Evolutionary conservation across 2,797 vertebrate genomes (phyloP), one percentile per base, ranked within the genome.

Genomic region (Centroberyx gerrardi): DNA sequence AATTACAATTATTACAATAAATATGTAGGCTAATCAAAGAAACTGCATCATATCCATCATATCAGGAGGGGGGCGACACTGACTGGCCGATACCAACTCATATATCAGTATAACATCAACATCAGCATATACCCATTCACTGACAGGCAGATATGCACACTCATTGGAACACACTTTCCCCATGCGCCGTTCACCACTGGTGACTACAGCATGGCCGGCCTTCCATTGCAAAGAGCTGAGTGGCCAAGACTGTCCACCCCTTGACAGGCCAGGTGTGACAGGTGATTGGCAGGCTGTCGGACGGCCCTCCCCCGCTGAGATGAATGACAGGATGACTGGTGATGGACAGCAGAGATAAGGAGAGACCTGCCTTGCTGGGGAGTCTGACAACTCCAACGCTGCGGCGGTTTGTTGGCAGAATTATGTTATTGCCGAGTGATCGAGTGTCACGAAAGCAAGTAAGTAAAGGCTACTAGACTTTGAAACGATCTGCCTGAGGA

Each of bases 221-320:
- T 15, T 7, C 46, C 58, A 22, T 18, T 44, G 7, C 5, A 58
- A 48, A 18, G 42, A 56, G 70, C 61, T 49, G 61, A 55, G 51
- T 58, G 40, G 13, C 18, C 62, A 51, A 27, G 10, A 27, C 40
- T 64, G 52, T 42, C 48, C 38, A 8, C 7, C 22, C 14, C 5
- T 31, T 27, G 59, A 54, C 61, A 38, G 44, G 12, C 31, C 42
- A 51, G 66, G 66, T 68, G 33, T 31, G 61, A 73, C 62, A 65
- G 62, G 22, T 49, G 62, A 65, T 12, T 36, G 61, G 36, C 54
- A 14, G 3, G 42, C 31, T 49, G 38, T 49, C 44, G 33, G 31
- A 44, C 8, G 42, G 61, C 38, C 52, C 28, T 36, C 29, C 27
- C 40, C 28, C 36, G 49, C 15, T 52, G 17, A 7, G 38, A 44